phyloP scores from a whole-genome alignment of 64 coral and sea anemone species.

The Platygyra sinensis region DNA sequence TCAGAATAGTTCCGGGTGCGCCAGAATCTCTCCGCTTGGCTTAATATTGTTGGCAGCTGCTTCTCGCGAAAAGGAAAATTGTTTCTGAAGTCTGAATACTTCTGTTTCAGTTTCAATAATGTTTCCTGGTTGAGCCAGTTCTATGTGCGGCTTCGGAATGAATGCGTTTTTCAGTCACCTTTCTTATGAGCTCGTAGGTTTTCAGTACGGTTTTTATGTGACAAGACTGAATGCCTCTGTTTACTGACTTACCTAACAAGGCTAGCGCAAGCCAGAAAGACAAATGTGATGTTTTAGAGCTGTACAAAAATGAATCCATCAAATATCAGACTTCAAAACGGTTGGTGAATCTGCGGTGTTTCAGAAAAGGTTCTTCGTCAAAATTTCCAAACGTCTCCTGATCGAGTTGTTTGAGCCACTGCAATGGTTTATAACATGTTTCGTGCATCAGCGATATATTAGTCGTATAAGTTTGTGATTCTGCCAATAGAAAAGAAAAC shows the following conservation, averaged over 20 bases:
- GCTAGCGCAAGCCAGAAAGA: neutral
- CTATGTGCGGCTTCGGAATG: too few relatives aligned
- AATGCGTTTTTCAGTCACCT: too few relatives aligned
- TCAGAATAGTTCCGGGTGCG: too few relatives aligned
- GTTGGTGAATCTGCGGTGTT: neutral
- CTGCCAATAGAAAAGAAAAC: slow-evolving; percentile 5
- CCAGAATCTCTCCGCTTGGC: too few relatives aligned
- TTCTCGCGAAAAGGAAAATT: too few relatives aligned
- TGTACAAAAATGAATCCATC: neutral
- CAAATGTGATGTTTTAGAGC: neutral
- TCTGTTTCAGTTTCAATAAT: too few relatives aligned
- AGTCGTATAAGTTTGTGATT: slow-evolving; percentile 7
- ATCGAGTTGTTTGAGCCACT: too few relatives aligned
- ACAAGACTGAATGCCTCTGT: neutral
- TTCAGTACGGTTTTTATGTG: neutral
- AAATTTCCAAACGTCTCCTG: too few relatives aligned
- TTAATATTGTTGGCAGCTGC: too few relatives aligned
- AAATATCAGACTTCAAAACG: neutral
- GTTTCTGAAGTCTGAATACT: too few relatives aligned
- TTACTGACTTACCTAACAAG: slow-evolving; percentile 1
- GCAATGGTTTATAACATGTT: neutral
- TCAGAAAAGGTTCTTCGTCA: neutral
- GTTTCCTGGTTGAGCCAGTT: too few relatives aligned
- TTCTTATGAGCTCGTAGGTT: too few relatives aligned
- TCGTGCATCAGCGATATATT: neutral